phyloP scores from a whole-genome alignment of 2,113 vertebrate species.

The Herpailurus yagouaroundi region DNA sequence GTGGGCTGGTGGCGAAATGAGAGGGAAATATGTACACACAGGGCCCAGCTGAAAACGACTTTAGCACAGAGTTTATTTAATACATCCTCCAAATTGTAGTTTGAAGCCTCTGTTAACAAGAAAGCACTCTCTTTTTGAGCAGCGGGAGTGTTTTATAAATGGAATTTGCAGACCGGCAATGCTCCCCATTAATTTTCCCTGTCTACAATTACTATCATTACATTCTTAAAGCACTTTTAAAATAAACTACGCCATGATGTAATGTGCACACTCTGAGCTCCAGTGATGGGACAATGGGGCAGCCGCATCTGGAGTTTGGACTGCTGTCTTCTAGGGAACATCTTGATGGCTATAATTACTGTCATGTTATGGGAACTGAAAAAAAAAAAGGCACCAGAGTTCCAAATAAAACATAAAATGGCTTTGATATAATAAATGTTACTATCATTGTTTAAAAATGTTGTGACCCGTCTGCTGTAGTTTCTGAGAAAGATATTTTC shows the following conservation, averaged over 20 bases:
- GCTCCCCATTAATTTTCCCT: constrained; percentile 90
- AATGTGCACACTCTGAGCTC: constrained; percentile 85
- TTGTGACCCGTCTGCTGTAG: constrained; percentile 92
- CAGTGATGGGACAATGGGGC: constrained; percentile 74
- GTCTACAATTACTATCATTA: constrained; percentile 93
- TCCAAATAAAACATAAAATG: constrained; percentile 98
- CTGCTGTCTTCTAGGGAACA: constrained; percentile 91
- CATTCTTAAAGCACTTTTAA: constrained; percentile 95
- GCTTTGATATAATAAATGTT: constrained; percentile 98
- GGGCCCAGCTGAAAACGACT: constrained; percentile 70
- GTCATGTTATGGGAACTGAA: constrained; percentile 94
- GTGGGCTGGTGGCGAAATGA: constrained; percentile 48
- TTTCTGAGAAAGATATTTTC: constrained; percentile 91
- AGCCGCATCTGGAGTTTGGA: constrained; percentile 89
- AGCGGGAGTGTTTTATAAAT: constrained; percentile 86
- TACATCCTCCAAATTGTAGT: constrained; percentile 72
- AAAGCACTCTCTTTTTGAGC: constrained; percentile 86
- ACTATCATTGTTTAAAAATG: constrained; percentile 96
- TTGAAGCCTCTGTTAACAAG: constrained; percentile 87
- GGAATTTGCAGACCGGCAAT: constrained; percentile 89
- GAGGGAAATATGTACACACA: constrained; percentile 40
- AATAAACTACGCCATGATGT: constrained; percentile 93
- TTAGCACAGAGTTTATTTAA: constrained; percentile 79
- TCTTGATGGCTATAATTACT: constrained; percentile 99
- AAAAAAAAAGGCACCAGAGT: constrained; percentile 94